These are phyloP conservation scores for Cyclargus thomasi DNA, from an alignment of 1,140 invertebrate genomes.

Conservation along the genomic window DNA sequence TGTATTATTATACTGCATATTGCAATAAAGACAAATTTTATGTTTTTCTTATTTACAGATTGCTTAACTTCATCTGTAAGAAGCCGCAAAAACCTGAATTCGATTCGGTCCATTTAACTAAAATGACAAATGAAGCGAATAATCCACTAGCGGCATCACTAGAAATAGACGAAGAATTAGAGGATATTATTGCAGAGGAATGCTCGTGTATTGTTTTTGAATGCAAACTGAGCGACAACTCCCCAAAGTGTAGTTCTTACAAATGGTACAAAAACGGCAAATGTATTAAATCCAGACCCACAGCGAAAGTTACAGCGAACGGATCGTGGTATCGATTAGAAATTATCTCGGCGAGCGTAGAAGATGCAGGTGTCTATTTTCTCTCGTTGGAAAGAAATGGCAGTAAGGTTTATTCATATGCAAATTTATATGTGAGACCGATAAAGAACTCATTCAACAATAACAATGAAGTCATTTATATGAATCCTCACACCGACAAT, in stretches of 20 bases:
- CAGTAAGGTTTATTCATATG: constrained; percentile 27
- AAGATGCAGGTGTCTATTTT: constrained; percentile 32
- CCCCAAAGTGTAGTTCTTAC: constrained; percentile 16
- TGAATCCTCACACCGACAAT: constrained; percentile 15
- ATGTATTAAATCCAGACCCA: constrained; percentile 23
- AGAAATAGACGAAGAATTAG: constrained; percentile 31
- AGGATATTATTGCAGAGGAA: constrained; percentile 30
- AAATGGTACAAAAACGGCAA: constrained; percentile 36
- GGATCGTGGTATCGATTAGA: constrained; percentile 30
- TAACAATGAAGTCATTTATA: constrained; percentile 26
- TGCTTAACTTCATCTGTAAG: neutral
- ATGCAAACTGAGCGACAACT: constrained; percentile 29
- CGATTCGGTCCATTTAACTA: neutral
- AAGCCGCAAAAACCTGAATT: neutral
- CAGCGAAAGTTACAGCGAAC: constrained; percentile 23
- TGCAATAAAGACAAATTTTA: neutral
- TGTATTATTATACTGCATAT: too few species aligned
- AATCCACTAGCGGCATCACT: constrained; percentile 17
- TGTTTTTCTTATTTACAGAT: neutral
- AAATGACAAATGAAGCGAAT: constrained; percentile 24
- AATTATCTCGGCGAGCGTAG: constrained; percentile 20
- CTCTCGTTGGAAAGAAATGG: constrained; percentile 24
- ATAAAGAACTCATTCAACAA: constrained; percentile 19
- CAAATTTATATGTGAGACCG: constrained; percentile 27
- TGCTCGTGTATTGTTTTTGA: constrained; percentile 30